phyloP scores from a whole-genome alignment of 2,888 invertebrate genomes.

The Ditylenchus weischeri region DNA sequence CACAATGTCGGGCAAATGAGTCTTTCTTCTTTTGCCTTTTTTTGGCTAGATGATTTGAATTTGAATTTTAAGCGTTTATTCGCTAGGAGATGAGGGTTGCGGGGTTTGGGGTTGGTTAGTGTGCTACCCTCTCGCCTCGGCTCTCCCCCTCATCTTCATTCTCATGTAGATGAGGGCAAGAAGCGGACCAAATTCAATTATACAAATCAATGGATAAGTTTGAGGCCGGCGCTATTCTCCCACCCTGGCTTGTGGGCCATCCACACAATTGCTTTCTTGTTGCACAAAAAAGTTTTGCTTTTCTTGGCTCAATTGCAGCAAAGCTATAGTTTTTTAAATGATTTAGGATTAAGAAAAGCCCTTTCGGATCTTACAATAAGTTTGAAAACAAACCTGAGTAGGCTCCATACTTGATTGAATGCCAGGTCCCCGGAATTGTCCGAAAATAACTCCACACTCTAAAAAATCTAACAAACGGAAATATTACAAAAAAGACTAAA shows the following conservation, averaged over 20 bases:
- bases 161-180: neutral
- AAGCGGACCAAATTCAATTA: conserved; percentile 6
- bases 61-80: conserved; percentile 13
- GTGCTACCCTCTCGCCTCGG: too few species aligned
- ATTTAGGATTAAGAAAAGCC: neutral
- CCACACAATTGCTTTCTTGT: neutral
- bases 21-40: neutral
- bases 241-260: neutral
- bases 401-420: too few species aligned
- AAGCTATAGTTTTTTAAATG: neutral
- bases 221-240: neutral
- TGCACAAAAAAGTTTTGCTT: neutral
- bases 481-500: too few species aligned
- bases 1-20: conserved; percentile 11
- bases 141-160: conserved; percentile 6
- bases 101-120: too few species aligned
- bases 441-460: too few species aligned
- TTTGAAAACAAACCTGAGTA: too few species aligned
- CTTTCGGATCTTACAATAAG: neutral
- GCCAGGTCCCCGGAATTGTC: too few species aligned
- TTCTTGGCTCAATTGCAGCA: neutral
- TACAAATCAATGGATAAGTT: conserved; percentile 13
- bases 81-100: too few species aligned
- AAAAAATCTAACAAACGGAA: too few species aligned
- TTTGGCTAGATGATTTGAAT: conserved; percentile 9